Base-by-base conservation (phyloP, 2,113 vertebrate species). In the Campylomormyrus numenius region DNA sequence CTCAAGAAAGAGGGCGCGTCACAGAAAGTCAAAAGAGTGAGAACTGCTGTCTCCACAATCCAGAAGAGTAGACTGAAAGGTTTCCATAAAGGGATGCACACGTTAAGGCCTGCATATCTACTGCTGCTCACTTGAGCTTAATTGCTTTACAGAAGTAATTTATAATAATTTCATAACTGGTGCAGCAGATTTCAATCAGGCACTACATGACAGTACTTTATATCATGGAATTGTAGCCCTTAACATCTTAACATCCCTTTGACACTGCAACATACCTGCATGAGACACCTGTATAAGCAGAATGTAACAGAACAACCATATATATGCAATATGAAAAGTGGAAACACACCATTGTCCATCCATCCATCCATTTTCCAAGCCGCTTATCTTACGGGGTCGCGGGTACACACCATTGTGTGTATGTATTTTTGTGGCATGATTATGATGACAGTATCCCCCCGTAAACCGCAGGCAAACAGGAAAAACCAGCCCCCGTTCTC, bases 21-120 rank as follows among this genome's bases (percentile, higher is more conserved):
- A 0, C 0, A 0, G 0, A 0, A 97, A 0, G 0, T 95, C 58
- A 0, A n/a, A 17, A 93, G 53, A 96, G 98, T 99, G 97, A 95
- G 31, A 15, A 1, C 10, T 49, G 46, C 35, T 39, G 21, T 17
- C 58, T 21, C 49, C 13, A n/a, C 87, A 21, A 13, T n/a, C 0
- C 9, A 42, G 74, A 52, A 88, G 10, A 24, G 35, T 19, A 24
- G 31, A 4, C 0, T 5, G 31, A n/a, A n/a, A 58, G n/a, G 42
- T 7, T 27, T 62, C 45, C 19, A 24, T 50, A 6, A 31, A 42
- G 74, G 15, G 35, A 42, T 7, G 0, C 31, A 80, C 6, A 42
- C 15, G 0, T 80, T 19, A 15, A 80, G 74, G 31, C 74, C 74
- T 80, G 35, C 6, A 42, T 42, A 7, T 80, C 35, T 80, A 42